Conservation (phyloP, 2,797 vertebrate species). For the Phylloscopus collybita region DNA sequence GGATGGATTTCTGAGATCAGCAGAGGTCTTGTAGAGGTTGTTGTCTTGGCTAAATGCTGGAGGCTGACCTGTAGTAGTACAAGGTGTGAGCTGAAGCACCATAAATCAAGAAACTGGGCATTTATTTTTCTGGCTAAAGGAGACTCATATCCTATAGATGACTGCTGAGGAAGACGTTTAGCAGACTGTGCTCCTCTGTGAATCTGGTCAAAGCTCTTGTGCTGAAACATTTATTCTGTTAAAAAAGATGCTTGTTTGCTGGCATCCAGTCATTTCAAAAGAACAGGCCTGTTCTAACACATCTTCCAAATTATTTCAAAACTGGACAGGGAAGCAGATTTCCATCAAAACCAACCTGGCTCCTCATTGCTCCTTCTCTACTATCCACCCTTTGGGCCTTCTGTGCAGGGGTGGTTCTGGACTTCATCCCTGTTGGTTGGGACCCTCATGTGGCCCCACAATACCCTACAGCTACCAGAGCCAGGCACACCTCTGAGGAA, state of each 20-base stretch:
- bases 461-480: not conserved
- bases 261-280: constrained; percentile 20
- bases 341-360: not conserved
- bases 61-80: not conserved
- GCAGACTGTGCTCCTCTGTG: constrained; percentile 16
- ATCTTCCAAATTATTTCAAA: constrained; percentile 19
- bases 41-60: not conserved
- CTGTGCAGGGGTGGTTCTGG: not conserved
- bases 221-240: constrained; percentile 16
- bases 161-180: not conserved
- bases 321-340: constrained; percentile 8
- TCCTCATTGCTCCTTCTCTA: not conserved
- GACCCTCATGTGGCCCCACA: not conserved
- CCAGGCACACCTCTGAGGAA: not conserved
- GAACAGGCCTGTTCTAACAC: not conserved
- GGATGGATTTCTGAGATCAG: not conserved
- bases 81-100: not conserved
- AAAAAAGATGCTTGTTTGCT: constrained; percentile 20
- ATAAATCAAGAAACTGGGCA: not conserved
- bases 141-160: not conserved
- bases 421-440: not conserved
- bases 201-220: constrained; percentile 45
- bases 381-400: not conserved
- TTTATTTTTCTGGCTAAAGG: constrained; percentile 7
- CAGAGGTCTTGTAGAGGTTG: not conserved